Percentiles rank a stretch among this genome's conserved stretches.
These are phyloP conservation scores for Cygnus olor DNA, from an alignment of 2,797 vertebrate genomes.

Conservation along the genomic window DNA sequence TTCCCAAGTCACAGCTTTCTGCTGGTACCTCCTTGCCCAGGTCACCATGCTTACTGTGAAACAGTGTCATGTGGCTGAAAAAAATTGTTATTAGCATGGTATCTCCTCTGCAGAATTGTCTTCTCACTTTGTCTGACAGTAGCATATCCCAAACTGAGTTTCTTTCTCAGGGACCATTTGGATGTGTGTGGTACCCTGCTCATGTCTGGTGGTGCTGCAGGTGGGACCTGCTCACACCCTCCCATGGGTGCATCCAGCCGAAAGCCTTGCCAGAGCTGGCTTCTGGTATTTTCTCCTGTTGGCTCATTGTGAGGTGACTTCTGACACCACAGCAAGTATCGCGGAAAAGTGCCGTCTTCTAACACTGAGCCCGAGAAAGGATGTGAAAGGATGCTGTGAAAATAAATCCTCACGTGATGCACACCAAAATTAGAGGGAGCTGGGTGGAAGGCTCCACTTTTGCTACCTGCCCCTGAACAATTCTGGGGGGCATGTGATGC, in stretches of 20 bases:
- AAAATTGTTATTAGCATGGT: not conserved
- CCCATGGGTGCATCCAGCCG: accelerated
- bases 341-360: not conserved
- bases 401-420: not conserved
- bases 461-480: not conserved
- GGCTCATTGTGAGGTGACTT: not conserved
- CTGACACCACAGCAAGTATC: not conserved
- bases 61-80: not conserved
- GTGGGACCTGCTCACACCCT: not conserved
- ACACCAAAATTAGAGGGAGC: not conserved
- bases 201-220: not conserved
- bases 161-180: not conserved
- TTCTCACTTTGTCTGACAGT: not conserved
- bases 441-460: not conserved
- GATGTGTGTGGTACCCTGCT: not conserved
- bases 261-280: not conserved
- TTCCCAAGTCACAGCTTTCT: not conserved
- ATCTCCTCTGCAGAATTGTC: not conserved
- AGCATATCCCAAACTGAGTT: not conserved
- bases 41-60: not conserved
- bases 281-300: not conserved
- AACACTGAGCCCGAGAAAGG: not conserved
- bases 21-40: not conserved
- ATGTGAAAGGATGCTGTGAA: not conserved
- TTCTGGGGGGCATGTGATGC: not conserved